Evolutionary conservation across 2,797 vertebrate species (phyloP).

Genomic region (Platyrinchus mystaceus): DNA sequence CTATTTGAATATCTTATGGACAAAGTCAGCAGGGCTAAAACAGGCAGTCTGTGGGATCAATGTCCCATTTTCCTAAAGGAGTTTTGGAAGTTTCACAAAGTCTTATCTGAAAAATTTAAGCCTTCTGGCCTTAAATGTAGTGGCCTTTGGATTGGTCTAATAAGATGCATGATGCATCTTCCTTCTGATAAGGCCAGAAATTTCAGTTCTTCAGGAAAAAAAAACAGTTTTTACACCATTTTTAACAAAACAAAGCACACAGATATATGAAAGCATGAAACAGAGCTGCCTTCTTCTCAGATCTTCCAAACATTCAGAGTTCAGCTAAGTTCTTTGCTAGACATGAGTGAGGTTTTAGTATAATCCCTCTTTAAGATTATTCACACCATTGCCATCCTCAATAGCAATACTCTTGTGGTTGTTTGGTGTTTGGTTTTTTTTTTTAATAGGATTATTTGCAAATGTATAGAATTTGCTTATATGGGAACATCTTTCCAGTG

Average conservation of each 20-base stretch:
- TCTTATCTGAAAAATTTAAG: neutral
- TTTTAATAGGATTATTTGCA: neutral
- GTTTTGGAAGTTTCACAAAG: neutral
- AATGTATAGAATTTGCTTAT: neutral
- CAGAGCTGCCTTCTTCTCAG: neutral
- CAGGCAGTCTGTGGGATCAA: neutral
- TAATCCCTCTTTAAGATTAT: neutral
- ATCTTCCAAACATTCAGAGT: neutral
- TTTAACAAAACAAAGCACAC: neutral
- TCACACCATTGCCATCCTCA: neutral
- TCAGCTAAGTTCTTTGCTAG: neutral
- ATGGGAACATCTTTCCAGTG: neutral
- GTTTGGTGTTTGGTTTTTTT: neutral
- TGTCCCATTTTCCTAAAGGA: neutral
- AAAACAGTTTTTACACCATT: neutral
- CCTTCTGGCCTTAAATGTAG: neutral
- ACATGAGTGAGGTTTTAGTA: neutral
- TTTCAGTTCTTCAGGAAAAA: neutral
- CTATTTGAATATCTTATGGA: neutral
- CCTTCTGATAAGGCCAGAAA: neutral
- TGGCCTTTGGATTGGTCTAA: neutral
- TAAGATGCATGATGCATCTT: neutral
- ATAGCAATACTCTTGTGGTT: neutral
- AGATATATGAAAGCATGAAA: neutral
- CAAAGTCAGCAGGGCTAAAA: neutral